Evolutionary conservation across 2,797 vertebrate species (phyloP).

Genomic region (Lepilemur septentrionalis): DNA sequence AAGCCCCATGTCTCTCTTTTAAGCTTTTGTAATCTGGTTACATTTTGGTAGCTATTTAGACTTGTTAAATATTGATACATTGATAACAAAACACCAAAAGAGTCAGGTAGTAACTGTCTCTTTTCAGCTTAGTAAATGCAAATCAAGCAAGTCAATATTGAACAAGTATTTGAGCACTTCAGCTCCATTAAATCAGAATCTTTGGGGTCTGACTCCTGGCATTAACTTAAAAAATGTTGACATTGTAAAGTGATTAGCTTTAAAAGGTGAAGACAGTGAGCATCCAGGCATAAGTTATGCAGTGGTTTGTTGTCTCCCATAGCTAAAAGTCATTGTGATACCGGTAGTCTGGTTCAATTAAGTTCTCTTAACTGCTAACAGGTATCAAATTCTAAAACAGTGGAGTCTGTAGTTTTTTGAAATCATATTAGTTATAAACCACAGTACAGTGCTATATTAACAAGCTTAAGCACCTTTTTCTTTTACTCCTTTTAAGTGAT

Average conservation of each 20-base stretch:
- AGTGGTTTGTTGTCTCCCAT: background rate
- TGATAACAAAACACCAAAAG: constrained; percentile 13
- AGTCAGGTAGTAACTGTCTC: background rate
- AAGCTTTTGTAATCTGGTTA: background rate
- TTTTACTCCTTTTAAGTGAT: constrained; percentile 67
- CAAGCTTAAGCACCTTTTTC: background rate
- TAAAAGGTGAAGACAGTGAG: background rate
- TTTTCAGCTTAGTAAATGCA: constrained; percentile 53
- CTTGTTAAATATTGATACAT: background rate
- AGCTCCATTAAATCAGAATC: background rate
- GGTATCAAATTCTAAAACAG: constrained; percentile 31
- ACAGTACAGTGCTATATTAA: background rate
- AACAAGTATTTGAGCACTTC: background rate
- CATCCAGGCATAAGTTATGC: background rate
- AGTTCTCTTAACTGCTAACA: background rate
- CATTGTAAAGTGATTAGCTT: background rate
- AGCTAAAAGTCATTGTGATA: constrained; percentile 4
- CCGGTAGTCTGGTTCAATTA: background rate
- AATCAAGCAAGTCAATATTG: background rate
- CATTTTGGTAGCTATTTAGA: constrained; percentile 45
- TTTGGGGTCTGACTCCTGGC: background rate
- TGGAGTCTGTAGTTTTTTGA: background rate
- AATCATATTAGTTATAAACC: constrained; percentile 23
- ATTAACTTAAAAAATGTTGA: constrained; percentile 22
- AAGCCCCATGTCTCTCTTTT: background rate